Base-by-base conservation (phyloP, 2,797 vertebrate genomes). In the Clarias platycephalus region DNA sequence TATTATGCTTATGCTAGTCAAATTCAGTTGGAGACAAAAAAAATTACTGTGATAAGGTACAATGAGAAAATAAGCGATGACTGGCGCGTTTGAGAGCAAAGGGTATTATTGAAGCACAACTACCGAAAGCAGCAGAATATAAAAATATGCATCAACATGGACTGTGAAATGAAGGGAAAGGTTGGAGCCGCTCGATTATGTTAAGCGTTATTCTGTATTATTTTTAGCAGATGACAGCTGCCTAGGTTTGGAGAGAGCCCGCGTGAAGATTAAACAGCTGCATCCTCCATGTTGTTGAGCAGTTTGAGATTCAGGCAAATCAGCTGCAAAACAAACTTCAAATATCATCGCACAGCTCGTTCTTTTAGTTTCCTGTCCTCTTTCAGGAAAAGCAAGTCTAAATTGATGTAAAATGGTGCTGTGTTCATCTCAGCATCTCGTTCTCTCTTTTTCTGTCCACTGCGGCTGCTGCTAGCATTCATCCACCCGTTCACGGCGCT, bases 401-500 rank as follows among this genome's bases (percentile, higher is more conserved):
- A 37, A 70, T 60, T 77, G 81, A 20, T 66, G 67, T 83, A 70
- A 16, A 72, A 26, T 24, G 31, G 10, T 58, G 18, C 15, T 49
- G 31, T 40, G 58, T 57, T 64, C 70, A 24, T 53, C 20, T 83
- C 31, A n/a, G 67, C 71, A 68, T 22, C 55, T 87, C 67, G 60
- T 55, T 84, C 84, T 71, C 64, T 89, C 72, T 87, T 82, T 80
- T 37, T 83, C 60, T 55, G 34, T 76, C 63, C 20, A 76, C 80
- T 85, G 84, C 75, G 81, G 40, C 44, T 76, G 87, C 83, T 72
- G 89, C 92, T 82, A 87, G 91, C 72, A 86, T 87, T 91, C 92
- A 84, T 91, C 92, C 92, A 90, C 91, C 89, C 80, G 77, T 77
- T 84, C 87, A 90, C 89, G 93, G 93, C 91, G 90, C 92, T 91